phyloP scores from a whole-genome alignment of 2,113 vertebrate species.

The Passer montanus region DNA sequence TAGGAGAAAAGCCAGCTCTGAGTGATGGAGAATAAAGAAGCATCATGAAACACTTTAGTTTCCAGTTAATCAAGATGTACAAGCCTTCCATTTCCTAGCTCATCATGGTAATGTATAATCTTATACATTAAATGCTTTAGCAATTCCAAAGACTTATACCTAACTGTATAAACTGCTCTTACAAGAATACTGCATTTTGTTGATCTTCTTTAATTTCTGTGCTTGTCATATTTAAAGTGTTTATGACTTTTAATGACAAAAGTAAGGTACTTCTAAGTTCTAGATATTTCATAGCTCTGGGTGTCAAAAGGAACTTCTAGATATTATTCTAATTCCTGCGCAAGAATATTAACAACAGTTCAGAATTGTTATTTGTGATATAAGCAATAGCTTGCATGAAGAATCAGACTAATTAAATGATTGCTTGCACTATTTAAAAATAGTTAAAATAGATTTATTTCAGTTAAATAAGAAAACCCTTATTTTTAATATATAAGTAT shows the following conservation, averaged over 20 bases:
- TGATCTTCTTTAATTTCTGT: not conserved
- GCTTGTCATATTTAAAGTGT: not conserved
- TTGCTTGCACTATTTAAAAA: not conserved
- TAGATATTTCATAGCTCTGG: not conserved
- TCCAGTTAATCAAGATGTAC: not conserved
- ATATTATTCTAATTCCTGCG: not conserved
- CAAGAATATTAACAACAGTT: not conserved
- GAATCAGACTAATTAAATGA: not conserved
- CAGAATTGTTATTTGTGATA: not conserved
- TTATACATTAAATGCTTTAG: not conserved
- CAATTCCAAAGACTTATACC: not conserved
- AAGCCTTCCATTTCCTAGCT: not conserved
- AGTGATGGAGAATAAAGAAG: not conserved
- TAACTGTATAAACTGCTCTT: not conserved
- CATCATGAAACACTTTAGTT: not conserved
- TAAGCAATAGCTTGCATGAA: not conserved
- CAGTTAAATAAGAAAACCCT: accelerated
- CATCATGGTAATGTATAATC: not conserved
- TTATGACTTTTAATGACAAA: not conserved
- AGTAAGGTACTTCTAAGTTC: not conserved
- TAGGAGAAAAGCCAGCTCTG: not conserved
- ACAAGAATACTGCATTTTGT: not conserved
- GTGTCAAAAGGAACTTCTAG: not conserved
- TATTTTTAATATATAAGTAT: not conserved
- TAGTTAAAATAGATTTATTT: not conserved